Base-by-base conservation (phyloP, 2,888 invertebrate genomes). In the Agrochola circellaris region DNA sequence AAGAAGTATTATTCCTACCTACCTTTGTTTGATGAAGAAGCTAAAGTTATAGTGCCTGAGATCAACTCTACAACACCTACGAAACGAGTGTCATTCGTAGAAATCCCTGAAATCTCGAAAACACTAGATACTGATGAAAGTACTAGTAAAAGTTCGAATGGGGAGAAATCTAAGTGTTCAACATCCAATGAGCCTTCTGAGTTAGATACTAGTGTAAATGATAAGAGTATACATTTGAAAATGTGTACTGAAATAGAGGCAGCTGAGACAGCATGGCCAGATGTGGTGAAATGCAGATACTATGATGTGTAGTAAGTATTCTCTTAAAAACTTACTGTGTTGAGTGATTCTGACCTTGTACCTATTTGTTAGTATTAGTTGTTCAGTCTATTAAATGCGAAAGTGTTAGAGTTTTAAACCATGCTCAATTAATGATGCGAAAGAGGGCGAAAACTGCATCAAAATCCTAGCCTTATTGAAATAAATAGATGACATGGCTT, bases 291-390 rank as follows among this genome's bases (percentile, higher is more conserved):
- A 80, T 97, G 97, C 85, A 97, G 97, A 92, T 97, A 97, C 91
- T 97, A 98, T 95, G 98, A 98, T 90, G 96, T 98, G 79, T 97
- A 98, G 98, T 98, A 94, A 97, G 97, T 97, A 92, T 64, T 30
- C 8, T 48, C 70, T 65, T 71, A n/a, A 13, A 20, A 20, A 42
- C 23, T 30, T 77, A 4, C 15, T n/a, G 13, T 56, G 15, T 26
- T n/a, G 7, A 1, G 11, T 42, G 42, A 42, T 42, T 42, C 11
- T 42, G 42, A 42, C 51, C 51, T 51, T n/a, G 45, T 78, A 58
- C 23, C 17, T 42, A 42, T 54, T 48, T 42, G 26, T 73, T 51
- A 56, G 34, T 62, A 26, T 26, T 56, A 8, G 20, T 48, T 5
- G 0, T 30, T 38, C 30, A 66, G 48, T 13, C 26, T 45, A 34